A percentile compares a stretch with the other conserved stretches of the same genome.
Conservation (phyloP, 2,113 vertebrate species). For the Arizona elegans region DNA sequence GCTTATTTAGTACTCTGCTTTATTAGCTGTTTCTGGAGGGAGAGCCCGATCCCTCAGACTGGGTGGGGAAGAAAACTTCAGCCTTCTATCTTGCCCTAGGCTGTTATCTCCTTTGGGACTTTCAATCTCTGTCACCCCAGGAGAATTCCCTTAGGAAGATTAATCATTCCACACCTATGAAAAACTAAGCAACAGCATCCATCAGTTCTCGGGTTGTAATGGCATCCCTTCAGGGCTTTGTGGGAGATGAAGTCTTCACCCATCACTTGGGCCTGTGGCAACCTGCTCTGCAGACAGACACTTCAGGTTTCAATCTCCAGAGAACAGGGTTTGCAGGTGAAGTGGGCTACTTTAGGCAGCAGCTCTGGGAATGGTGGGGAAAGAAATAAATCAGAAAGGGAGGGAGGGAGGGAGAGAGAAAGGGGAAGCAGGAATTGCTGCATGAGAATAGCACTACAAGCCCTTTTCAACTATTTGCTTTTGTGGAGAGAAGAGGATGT, state of each 20-base stretch:
- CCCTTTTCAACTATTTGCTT: neutral
- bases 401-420: neutral
- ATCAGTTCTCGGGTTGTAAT: neutral
- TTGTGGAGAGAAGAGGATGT: neutral
- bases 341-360: neutral
- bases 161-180: neutral
- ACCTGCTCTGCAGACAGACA: neutral
- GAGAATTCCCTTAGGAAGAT: neutral
- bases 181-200: neutral
- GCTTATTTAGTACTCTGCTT: slow-evolving; percentile 78
- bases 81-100: neutral
- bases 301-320: neutral
- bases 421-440: neutral
- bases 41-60: neutral
- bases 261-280: neutral
- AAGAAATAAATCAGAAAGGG: neutral
- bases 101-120: neutral
- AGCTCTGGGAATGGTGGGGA: neutral
- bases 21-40: slow-evolving; percentile 70
- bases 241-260: neutral
- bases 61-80: neutral
- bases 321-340: neutral
- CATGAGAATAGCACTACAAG: neutral
- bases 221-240: neutral
- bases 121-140: neutral